phyloP scores from a whole-genome alignment of 2,888 invertebrate species.

The Catocala nupta region DNA sequence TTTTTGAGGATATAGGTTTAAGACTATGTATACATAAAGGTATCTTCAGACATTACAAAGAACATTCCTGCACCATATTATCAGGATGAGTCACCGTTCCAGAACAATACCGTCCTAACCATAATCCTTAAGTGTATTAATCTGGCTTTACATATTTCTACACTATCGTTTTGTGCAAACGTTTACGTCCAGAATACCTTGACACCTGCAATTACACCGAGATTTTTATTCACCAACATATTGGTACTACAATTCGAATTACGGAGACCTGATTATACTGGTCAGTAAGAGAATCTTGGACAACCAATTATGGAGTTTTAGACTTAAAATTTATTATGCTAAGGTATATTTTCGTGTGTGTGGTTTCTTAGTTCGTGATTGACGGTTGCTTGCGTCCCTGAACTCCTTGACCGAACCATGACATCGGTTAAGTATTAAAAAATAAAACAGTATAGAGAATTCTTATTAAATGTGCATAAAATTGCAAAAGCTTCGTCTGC shows the following conservation, averaged over 20 bases:
- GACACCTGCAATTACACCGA: constrained; percentile 4
- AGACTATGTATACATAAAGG: too few species aligned
- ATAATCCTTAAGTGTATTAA: constrained; percentile 37
- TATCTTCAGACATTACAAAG: constrained; percentile 2
- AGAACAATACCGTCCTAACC: constrained; percentile 41
- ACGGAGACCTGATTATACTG: constrained; percentile 4
- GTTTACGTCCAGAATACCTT: constrained; percentile 21
- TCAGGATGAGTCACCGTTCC: constrained; percentile 38
- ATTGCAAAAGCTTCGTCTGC: constrained; percentile 6
- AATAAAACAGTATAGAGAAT: constrained; percentile 23
- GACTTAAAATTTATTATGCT: accelerated
- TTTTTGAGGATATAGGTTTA: too few species aligned
- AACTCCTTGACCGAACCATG: constrained; percentile 42
- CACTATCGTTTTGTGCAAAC: constrained; percentile 33
- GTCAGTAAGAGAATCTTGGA: constrained; percentile 1
- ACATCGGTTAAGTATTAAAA: constrained; percentile 32
- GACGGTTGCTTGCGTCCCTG: constrained; percentile 38
- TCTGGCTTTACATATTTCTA: constrained; percentile 40
- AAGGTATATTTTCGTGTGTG: constrained; percentile 8
- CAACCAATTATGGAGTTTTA: not conserved
- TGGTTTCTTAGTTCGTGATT: constrained; percentile 12
- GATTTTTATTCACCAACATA: not conserved
- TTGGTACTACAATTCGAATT: not conserved
- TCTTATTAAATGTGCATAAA: constrained; percentile 35
- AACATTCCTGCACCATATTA: constrained; percentile 18